These are phyloP conservation scores for Podarcis siculus DNA, from an alignment of 2,797 vertebrate species.

Conservation along the genomic window DNA sequence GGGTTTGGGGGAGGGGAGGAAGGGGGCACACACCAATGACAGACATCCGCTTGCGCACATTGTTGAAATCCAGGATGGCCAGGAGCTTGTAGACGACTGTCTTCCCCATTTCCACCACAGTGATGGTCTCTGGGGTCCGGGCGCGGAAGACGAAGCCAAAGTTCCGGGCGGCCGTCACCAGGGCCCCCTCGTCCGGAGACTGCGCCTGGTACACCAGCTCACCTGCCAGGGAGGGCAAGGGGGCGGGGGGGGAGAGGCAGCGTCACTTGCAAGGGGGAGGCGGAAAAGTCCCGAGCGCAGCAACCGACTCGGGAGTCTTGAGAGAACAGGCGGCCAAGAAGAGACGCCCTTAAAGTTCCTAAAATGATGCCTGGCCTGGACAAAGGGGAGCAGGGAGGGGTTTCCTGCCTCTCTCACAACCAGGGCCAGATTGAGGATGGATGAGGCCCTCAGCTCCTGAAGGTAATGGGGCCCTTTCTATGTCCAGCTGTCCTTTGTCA, in stretches of 20 bases:
- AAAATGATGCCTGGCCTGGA: no score
- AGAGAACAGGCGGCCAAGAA: no score
- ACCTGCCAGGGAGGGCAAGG: slow-evolving; percentile 70
- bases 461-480: no score
- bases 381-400: no score
- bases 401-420: no score
- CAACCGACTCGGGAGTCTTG: no score
- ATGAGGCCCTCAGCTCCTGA: no score
- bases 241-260: neutral
- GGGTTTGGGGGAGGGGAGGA: no score
- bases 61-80: slow-evolving; percentile 93
- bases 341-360: no score
- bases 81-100: slow-evolving; percentile 85
- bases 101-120: slow-evolving; percentile 86
- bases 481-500: no score
- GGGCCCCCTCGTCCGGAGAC: slow-evolving; percentile 94
- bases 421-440: no score
- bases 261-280: neutral
- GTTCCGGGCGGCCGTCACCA: slow-evolving; percentile 93
- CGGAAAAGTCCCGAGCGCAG: no score
- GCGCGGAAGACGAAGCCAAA: slow-evolving; percentile 92
- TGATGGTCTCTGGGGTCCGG: slow-evolving; percentile 89
- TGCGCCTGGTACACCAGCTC: slow-evolving; percentile 92
- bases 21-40: slow-evolving; percentile 86
- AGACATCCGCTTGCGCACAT: slow-evolving; percentile 94